phyloP scores from a whole-genome alignment of 2,888 invertebrate genomes.

The Pyrrhosoma nymphula region DNA sequence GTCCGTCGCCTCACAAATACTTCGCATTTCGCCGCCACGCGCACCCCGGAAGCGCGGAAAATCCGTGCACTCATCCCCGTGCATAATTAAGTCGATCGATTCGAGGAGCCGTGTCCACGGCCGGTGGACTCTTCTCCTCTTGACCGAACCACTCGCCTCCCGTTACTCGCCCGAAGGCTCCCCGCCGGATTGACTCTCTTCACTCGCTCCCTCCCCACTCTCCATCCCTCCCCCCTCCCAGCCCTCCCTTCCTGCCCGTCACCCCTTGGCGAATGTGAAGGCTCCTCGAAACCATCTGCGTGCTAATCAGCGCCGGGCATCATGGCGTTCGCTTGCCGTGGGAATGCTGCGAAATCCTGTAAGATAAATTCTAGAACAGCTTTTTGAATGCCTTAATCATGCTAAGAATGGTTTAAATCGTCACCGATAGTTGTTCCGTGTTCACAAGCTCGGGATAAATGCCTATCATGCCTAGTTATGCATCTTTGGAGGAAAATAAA shows the following conservation, averaged over 20 bases:
- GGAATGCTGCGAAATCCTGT: neutral
- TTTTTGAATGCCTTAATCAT: neutral
- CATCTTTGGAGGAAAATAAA: neutral
- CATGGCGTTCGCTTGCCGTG: neutral
- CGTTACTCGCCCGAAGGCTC: neutral
- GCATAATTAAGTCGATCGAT: neutral
- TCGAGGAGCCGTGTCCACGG: neutral
- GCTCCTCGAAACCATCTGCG: neutral
- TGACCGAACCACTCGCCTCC: neutral
- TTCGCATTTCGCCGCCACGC: neutral
- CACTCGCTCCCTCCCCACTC: neutral
- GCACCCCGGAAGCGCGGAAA: neutral
- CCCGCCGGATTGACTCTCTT: neutral
- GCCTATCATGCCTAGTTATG: neutral
- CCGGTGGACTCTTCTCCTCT: neutral
- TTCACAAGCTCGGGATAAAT: neutral
- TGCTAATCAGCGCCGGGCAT: neutral
- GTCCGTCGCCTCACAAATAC: neutral
- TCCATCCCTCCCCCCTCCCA: neutral
- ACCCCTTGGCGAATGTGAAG: neutral
- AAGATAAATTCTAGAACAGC: neutral
- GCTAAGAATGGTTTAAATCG: neutral
- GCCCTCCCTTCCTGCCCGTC: neutral
- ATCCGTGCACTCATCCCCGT: neutral
- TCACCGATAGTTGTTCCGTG: neutral